Evolutionary conservation across 1,140 invertebrate genomes (phyloP).

Genomic region (Lordiphosa mommai): DNA sequence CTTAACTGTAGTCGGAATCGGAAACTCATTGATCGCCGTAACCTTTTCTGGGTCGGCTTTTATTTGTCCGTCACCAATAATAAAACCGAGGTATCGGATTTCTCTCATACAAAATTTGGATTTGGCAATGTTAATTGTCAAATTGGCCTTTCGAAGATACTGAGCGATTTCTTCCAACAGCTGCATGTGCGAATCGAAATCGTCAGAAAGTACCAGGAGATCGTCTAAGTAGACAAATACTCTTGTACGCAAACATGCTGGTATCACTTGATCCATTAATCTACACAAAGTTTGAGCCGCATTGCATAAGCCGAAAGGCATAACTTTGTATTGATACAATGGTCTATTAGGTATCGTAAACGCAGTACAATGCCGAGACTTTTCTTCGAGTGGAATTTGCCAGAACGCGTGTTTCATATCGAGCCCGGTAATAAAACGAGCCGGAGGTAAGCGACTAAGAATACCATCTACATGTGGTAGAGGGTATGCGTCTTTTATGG

Average conservation of each 20-base stretch:
- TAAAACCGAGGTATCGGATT: neutral
- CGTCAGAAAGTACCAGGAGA: too few relatives aligned
- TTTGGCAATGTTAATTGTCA: too few relatives aligned
- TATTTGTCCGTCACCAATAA: neutral
- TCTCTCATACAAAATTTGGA: neutral
- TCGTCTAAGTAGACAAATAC: too few relatives aligned
- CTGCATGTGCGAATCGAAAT: neutral
- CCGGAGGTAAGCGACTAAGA: conserved; percentile 25
- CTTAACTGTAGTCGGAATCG: neutral
- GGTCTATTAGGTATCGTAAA: conserved; percentile 4
- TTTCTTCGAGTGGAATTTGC: neutral
- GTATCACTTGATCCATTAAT: neutral
- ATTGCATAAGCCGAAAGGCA: conserved; percentile 6
- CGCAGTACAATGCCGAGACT: neutral
- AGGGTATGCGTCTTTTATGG: conserved; percentile 29
- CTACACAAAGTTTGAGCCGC: neutral
- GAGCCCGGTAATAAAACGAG: conserved; percentile 43
- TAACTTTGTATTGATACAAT: conserved; percentile 1
- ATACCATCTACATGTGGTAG: conserved; percentile 29
- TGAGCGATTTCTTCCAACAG: neutral
- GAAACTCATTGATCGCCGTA: neutral
- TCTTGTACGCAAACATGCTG: too few relatives aligned
- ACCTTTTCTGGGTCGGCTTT: neutral
- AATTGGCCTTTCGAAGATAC: neutral
- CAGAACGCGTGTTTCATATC: conserved; percentile 76